A percentile compares a stretch with the other conserved stretches of the same genome.
These are phyloP conservation scores for Xanthia icteritia DNA, from an alignment of 2,888 invertebrate genomes.

Conservation along the genomic window DNA sequence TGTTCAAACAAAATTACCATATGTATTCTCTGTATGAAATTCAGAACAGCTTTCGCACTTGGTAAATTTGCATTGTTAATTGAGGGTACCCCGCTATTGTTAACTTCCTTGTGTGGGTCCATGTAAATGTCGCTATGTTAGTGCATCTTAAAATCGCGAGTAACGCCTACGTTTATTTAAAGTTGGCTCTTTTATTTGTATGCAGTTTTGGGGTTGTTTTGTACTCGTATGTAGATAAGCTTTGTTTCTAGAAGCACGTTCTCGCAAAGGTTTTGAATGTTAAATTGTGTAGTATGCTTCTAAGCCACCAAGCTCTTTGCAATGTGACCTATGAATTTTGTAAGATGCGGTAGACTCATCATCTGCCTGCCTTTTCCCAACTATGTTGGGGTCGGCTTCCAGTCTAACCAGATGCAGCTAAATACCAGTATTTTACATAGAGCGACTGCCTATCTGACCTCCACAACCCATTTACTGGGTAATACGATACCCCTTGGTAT, in stretches of 20 bases:
- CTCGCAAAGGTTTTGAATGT: conserved; percentile 32
- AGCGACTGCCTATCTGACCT: too few relatives aligned
- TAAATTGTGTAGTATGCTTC: conserved; percentile 21
- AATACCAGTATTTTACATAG: too few relatives aligned
- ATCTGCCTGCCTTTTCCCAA: too few relatives aligned
- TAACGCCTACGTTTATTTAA: conserved; percentile 55
- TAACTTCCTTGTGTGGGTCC: conserved; percentile 61
- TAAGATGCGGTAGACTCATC: not conserved
- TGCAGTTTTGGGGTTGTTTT: conserved; percentile 36
- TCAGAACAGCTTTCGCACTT: conserved; percentile 83
- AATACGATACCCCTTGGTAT: too few relatives aligned
- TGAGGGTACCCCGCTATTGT: conserved; percentile 76
- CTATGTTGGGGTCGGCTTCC: too few relatives aligned
- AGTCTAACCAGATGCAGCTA: too few relatives aligned
- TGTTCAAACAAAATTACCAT: conserved; percentile 84
- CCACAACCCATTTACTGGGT: too few relatives aligned
- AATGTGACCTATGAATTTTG: not conserved
- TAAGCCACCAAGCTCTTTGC: not conserved
- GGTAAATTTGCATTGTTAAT: conserved; percentile 89
- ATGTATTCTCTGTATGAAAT: conserved; percentile 87
- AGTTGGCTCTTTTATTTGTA: conserved; percentile 58
- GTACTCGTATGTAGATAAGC: conserved; percentile 31
- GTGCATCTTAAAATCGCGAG: conserved; percentile 60
- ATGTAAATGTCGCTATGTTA: conserved; percentile 62
- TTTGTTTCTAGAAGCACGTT: conserved; percentile 14